Evolutionary conservation across 2,888 invertebrate genomes (phyloP), one percentile per base, ranked within the genome.

Genomic region (Patella caerulea): DNA sequence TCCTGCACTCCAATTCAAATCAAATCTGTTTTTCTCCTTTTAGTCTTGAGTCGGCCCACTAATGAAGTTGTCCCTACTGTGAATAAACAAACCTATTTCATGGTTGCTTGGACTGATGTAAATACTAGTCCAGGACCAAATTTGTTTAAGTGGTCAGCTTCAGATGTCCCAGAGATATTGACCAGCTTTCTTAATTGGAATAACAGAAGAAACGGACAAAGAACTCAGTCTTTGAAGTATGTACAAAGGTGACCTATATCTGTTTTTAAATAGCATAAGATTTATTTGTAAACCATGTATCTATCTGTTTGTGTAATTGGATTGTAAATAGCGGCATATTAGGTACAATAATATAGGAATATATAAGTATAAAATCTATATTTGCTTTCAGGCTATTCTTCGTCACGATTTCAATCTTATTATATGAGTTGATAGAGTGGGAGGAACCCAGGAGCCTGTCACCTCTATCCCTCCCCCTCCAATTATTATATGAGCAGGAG

Each of bases 11-110:
- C 65, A 65, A 65, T 65, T 45, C 19, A 65, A 65, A 65, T 65
- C 65, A 45, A 45, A 45, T 19, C 65, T 65, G 65, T 65, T 65
- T 65, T 65, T 65, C 65, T 65, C 65, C 24, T 65, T 65, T 65
- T 24, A 24, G 65, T 12, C 24, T 65, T 65, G 19, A 24, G 65
- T 24, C 65, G 19, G 65, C 19, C 65, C 65, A 65, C 65, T 65
- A 65, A 65, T 65, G 65, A 65, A 65, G 65, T 65, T 65, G 65
- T 65, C 65, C 45, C 65, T 24, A 65, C 65, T 65, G 65, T 65
- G 65, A 24, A 65, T 24, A 65, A 65, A 65, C 65, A 65, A 65
- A 65, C 24, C 65, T 65, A 65, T 65, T 65, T 65, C 24, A 65
- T 65, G 65, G 12, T 65, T 65, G 65, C 65, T 65, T 65, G 65